phyloP scores from a whole-genome alignment of 1,140 invertebrate genomes.

The Periplaneta americana region DNA sequence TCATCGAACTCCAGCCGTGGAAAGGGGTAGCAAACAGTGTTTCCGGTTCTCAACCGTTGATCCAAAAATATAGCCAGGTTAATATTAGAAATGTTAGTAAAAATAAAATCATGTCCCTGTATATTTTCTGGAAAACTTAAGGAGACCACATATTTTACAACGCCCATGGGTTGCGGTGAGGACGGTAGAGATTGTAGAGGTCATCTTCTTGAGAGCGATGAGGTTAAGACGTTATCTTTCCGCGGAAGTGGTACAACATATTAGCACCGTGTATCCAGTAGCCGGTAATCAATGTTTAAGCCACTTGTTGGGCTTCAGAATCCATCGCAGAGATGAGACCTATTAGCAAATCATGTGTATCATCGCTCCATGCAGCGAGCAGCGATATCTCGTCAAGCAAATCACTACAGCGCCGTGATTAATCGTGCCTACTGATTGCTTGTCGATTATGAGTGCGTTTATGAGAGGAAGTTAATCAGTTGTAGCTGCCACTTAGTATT shows the following conservation, averaged over 20 bases:
- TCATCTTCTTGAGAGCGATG: too few species aligned
- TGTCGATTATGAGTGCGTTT: neutral
- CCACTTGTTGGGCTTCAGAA: neutral
- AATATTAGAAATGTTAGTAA: too few species aligned
- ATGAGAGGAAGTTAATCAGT: neutral
- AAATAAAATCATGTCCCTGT: too few species aligned
- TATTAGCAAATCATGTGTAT: neutral
- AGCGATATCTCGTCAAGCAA: neutral
- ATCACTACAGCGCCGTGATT: neutral
- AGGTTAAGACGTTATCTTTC: too few species aligned
- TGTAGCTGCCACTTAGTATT: neutral
- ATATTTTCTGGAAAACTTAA: too few species aligned
- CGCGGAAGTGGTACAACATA: neutral
- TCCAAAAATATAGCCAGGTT: too few species aligned
- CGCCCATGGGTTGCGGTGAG: too few species aligned
- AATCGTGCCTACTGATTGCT: neutral
- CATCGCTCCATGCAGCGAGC: neutral
- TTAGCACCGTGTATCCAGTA: neutral
- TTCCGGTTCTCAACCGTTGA: too few species aligned
- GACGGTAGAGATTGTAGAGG: too few species aligned
- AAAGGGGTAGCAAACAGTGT: too few species aligned
- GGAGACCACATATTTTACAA: too few species aligned
- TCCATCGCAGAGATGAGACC: neutral
- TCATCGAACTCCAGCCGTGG: too few species aligned
- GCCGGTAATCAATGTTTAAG: neutral